phyloP scores from a whole-genome alignment of 92 coral and sea anemone species.

The Paramuricea clavata region DNA sequence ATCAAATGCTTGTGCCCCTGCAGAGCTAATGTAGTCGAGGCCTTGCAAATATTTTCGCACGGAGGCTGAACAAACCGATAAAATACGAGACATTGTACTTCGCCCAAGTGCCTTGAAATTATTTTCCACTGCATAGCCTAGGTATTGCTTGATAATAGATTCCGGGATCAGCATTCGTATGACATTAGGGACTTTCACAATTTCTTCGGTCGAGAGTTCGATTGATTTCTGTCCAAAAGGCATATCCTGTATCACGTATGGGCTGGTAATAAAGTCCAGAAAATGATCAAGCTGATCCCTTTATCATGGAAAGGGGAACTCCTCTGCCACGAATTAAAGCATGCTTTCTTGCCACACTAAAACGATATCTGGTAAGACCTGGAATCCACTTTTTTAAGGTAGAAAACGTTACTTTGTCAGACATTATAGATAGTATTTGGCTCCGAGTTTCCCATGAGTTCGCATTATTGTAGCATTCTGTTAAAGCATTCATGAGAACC shows the following conservation, averaged over 20 bases:
- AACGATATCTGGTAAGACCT: slow-evolving; percentile 62
- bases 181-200: too few species aligned
- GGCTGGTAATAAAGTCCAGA: slow-evolving; percentile 68
- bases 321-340: slow-evolving; percentile 61
- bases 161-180: too few species aligned
- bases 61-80: slow-evolving; percentile 62
- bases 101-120: too few species aligned
- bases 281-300: slow-evolving; percentile 70
- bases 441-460: slow-evolving; percentile 45
- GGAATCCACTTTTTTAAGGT: slow-evolving; percentile 55
- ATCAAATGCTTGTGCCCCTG: slow-evolving; percentile 71
- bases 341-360: slow-evolving; percentile 65
- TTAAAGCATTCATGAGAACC: slow-evolving; percentile 37
- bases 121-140: too few species aligned
- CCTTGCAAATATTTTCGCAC: slow-evolving; percentile 67
- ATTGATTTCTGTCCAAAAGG: slow-evolving; percentile 63
- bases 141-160: too few species aligned
- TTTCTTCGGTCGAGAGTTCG: slow-evolving; percentile 51
- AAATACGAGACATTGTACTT: slow-evolving; percentile 59
- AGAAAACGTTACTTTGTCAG: slow-evolving; percentile 65
- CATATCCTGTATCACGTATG: slow-evolving; percentile 67
- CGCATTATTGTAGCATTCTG: neutral
- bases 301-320: slow-evolving; percentile 35
- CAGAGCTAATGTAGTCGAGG: slow-evolving; percentile 66
- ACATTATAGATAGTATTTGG: slow-evolving; percentile 70